Base-by-base conservation (phyloP, 2,888 invertebrate species). In the Priocnemis perturbator region DNA sequence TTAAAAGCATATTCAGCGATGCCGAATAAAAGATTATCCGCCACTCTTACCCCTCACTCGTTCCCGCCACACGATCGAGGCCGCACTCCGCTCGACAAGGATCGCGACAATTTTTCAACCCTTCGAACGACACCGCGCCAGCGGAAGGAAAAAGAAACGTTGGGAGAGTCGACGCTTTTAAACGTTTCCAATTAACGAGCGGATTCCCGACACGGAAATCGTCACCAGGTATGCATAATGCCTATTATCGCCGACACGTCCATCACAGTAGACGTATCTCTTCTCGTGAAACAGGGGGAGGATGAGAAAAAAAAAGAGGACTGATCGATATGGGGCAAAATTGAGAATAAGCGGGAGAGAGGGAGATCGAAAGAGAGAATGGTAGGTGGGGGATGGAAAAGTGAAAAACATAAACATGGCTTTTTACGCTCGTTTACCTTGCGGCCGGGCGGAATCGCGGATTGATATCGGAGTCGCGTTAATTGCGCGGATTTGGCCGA, bases 111-210 rank as follows among this genome's bases (percentile, higher is more conserved):
- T 11, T 37, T 11, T 37, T 37, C 37, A 37, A 37, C 37, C 37
- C 4, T 37, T 37, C 26, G 26, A 2, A 9, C 37, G 37, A 37
- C 1, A 26, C 9, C 11, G 1, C 7, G 11, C 26, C 3, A 11
- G 1, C 11, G 14, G 14, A 37, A 37, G 11, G 7, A 11, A 37
- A 11, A 7, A 53, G 3, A 21, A 11, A 23, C 7, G 3, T 26
- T 7, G 26, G 26, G 50, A 26, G 56, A 57, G 48, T 64, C 60
- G 63, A 5, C 68, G 44, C 52, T 60, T 76, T 73, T 50, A 66
- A 76, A 76, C 67, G 62, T 48, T 58, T 60, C 65, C 70, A 77
- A 78, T 77, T 75, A 73, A 64, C 65, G 70, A 57, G 68, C 58
- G 48, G 48, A 55, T 63, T 64, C 60, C 62, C 37, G 53, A 9